Base-by-base conservation (phyloP, 2,797 vertebrate species). In the Acanthopagrus latus region DNA sequence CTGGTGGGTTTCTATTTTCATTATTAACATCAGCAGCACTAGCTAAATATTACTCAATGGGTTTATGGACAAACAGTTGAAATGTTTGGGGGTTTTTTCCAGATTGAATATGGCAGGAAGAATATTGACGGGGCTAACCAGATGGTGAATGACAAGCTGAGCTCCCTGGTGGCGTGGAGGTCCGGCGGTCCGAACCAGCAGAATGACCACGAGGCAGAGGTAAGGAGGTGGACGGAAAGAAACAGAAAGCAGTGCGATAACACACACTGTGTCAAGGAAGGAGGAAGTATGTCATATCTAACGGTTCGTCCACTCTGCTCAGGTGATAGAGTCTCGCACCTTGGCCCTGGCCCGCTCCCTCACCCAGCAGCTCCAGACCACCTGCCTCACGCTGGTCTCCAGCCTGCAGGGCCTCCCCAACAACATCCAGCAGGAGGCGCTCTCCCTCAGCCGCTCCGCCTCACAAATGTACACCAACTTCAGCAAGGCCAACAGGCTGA, bases 321-420 rank as follows among this genome's bases (percentile, higher is more conserved):
- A 99, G 98, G 87, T 89, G 2, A 96, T 97, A 0, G 98, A 99
- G 87, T 97, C 96, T 7, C 96, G 88, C 70, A 98, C 96, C 62
- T 90, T 99, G 75, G 86, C 90, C 52, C 93, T 98, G 72, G 95
- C 96, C 5, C 94, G 74, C 3, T 96, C 90, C 86, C 95, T 99
- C 88, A 96, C 96, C 21, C 96, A 97, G 79, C 97, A 97, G 93
- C 96, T 99, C 56, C 97, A 99, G 93, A 97, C 96, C 46, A 97
- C 97, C 3, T 98, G 97, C 84, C 88, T 96, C 72, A 95, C 93
- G 10, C 90, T 99, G 1, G 90, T 96, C 60, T 95, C 95, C 11
- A 91, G 91, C 54, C 80, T 98, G 78, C 96, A 97, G 52, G 97
- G 97, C 0, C 91, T 99, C 70, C 97, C 98, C 16, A 95, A 95